Evolutionary conservation across 1,140 invertebrate genomes (phyloP).

Genomic region (Contarinia nasturtii): DNA sequence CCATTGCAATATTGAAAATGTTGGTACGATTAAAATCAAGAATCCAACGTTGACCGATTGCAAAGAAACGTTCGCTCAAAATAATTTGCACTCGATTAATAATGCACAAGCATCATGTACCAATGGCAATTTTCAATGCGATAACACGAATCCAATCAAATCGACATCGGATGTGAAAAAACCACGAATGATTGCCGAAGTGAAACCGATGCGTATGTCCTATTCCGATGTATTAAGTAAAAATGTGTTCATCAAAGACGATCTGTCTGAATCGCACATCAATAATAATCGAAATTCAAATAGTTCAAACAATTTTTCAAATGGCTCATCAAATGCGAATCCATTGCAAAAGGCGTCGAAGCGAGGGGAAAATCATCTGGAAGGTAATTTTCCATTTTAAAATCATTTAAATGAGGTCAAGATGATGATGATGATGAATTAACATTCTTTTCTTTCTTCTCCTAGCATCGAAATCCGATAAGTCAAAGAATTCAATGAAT

Average conservation of each 20-base stretch:
- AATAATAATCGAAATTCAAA: too few species aligned
- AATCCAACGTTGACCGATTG: constrained; percentile 7
- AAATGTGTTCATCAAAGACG: constrained; percentile 27
- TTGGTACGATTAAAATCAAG: constrained; percentile 5
- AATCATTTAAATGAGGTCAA: too few species aligned
- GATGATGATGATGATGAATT: too few species aligned
- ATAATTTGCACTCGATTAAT: constrained; percentile 11
- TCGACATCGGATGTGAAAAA: constrained; percentile 28
- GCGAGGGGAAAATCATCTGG: too few species aligned
- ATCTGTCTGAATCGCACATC: constrained; percentile 1
- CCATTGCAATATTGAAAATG: neutral
- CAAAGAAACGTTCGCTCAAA: constrained; percentile 12
- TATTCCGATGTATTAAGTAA: constrained; percentile 68
- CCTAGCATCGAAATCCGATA: too few species aligned
- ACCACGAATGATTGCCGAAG: constrained; percentile 57
- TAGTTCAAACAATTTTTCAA: too few species aligned
- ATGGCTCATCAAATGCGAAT: too few species aligned
- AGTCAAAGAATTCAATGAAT: too few species aligned
- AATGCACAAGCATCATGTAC: constrained; percentile 18
- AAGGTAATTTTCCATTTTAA: too few species aligned
- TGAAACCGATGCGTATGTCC: constrained; percentile 63
- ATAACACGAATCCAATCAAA: constrained; percentile 7
- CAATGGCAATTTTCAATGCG: constrained; percentile 15
- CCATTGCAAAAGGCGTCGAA: too few species aligned
- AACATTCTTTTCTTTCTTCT: too few species aligned